Conservation (phyloP, 1,140 invertebrate genomes). For the Aphelenchoides fujianensis region DNA sequence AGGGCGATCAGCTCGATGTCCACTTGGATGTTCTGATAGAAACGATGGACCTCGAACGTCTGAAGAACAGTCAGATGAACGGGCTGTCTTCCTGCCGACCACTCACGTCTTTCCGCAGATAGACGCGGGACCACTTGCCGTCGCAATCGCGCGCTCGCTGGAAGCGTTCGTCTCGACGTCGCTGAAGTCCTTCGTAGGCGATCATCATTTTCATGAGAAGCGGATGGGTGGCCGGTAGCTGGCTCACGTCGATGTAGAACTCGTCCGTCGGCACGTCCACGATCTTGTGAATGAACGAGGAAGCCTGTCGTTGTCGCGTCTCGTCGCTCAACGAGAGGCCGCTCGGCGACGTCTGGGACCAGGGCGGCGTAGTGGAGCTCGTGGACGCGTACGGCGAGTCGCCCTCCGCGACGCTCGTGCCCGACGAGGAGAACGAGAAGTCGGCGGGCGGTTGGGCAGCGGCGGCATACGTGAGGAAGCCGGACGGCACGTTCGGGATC, state of each 20-base stretch:
- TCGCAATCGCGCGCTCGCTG: constrained; percentile 24
- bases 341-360: constrained; percentile 14
- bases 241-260: constrained; percentile 26
- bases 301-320: too few relatives aligned
- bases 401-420: not conserved
- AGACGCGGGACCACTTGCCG: not conserved
- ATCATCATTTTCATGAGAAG: constrained; percentile 34
- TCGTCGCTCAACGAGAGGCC: too few relatives aligned
- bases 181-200: constrained; percentile 34
- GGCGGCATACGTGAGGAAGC: not conserved
- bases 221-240: constrained; percentile 27
- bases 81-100: not conserved
- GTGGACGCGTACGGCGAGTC: constrained; percentile 8
- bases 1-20: constrained; percentile 8
- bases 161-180: constrained; percentile 32
- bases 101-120: constrained; percentile 17
- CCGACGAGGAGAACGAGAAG: not conserved
- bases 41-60: constrained; percentile 16
- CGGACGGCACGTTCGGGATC: not conserved
- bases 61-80: constrained; percentile 1
- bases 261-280: constrained; percentile 2
- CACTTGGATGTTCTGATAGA: constrained; percentile 17
- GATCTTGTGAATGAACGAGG: constrained; percentile 27
- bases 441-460: not conserved
- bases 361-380: not conserved